Evolutionary conservation across 2,888 invertebrate genomes (phyloP), one percentile per base, ranked within the genome.

Genomic region (Drosophila hamatofila): DNA sequence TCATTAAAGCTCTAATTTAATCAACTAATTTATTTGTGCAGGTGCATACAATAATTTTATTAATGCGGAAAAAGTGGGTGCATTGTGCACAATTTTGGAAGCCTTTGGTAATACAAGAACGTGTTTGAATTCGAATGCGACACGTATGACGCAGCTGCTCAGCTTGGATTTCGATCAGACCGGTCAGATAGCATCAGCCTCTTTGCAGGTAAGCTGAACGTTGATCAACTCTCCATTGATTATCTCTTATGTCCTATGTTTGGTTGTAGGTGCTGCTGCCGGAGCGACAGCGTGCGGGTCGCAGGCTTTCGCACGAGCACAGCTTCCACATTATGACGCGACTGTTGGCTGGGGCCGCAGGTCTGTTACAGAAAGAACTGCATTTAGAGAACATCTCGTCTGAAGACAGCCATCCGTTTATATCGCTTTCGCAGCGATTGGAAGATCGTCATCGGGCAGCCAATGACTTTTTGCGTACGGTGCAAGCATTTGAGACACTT

Each of bases 141-240:
- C 98, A 0, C 95, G 98, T 59, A 97, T 97, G 93, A 97, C 98
- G 2, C 97, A 98, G 83, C 94, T 98, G n/a, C 96, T 98, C 81
- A 97, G 97, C 62, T 93, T 99, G 80, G 98, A 99, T 92, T 98
- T 98, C 92, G 98, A 99, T 93, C 97, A 98, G 89, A 96, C 97
- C 51, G 98, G 98, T 30, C 96, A 96, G 80, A 95, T 98, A 61
- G 97, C 97, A 3, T 97, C 98, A 0, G 97, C 97, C 0, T 97
- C 97, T 1, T 94, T 98, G 35, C 98, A 98, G 94, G 97, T 93
- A 78, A 83, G 41, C n/a, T 6, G 1, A 14, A 1, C 14, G 30
- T 5, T 4, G 44, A 12, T 4, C 14, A 16, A 14, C 6, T 9
- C 11, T 9, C 25, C 27, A 54, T 18, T 23, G 49, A 48, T 51